phyloP scores from a whole-genome alignment of 2,797 vertebrate genomes.

The Myotis findleyi region DNA sequence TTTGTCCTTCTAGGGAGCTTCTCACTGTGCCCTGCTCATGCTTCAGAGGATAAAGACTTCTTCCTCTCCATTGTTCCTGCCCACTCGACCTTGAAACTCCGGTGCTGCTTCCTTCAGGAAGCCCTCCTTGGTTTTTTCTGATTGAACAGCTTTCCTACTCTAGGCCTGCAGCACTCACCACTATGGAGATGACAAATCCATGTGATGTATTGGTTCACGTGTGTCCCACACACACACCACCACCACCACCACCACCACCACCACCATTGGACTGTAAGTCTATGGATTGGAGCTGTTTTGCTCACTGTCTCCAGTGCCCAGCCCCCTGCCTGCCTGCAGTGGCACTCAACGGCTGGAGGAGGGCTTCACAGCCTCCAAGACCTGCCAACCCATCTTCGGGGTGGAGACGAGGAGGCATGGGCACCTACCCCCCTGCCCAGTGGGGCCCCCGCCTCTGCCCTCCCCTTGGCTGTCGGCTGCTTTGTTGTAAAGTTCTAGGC shows the following conservation, averaged over 20 bases:
- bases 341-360: fast-evolving
- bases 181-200: fast-evolving
- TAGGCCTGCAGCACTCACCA: neutral
- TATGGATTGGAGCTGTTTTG: no score
- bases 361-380: neutral
- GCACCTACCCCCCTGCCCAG: fast-evolving
- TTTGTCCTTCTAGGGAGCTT: no score
- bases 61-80: neutral
- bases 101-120: neutral
- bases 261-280: fast-evolving
- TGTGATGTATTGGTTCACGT: fast-evolving
- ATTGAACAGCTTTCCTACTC: fast-evolving
- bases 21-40: fast-evolving
- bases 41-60: neutral
- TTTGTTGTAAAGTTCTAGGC: neutral
- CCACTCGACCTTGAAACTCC: fast-evolving
- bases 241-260: no score
- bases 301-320: neutral
- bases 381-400: neutral
- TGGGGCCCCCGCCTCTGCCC: neutral
- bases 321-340: neutral
- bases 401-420: fast-evolving
- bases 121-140: neutral
- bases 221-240: no score
- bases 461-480: neutral